These are phyloP conservation scores for Drosophila novamexicana DNA, from an alignment of 1,140 invertebrate genomes.

Conservation along the genomic window DNA sequence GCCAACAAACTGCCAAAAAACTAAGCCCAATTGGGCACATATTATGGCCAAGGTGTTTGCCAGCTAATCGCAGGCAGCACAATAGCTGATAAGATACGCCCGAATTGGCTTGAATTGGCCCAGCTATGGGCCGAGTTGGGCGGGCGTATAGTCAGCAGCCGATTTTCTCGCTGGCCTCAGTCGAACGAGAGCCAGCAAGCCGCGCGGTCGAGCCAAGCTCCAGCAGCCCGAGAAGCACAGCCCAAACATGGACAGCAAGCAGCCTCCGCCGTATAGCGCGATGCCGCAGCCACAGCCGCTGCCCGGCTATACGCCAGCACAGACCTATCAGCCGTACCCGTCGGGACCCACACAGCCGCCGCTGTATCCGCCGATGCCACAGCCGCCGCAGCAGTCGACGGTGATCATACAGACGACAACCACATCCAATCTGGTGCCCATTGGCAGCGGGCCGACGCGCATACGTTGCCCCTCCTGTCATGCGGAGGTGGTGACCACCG, in stretches of 20 bases:
- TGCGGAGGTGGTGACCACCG: constrained; percentile 85
- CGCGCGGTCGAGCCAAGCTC: constrained; percentile 9
- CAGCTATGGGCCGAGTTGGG: neutral
- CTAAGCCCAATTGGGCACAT: constrained; percentile 22
- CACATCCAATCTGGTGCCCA: constrained; percentile 60
- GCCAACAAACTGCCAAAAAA: constrained; percentile 18
- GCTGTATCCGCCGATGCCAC: constrained; percentile 67
- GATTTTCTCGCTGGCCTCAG: constrained; percentile 30
- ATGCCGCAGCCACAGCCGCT: constrained; percentile 85
- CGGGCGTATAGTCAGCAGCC: constrained; percentile 9
- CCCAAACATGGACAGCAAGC: constrained; percentile 76
- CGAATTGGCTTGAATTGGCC: neutral
- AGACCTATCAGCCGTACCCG: constrained; percentile 66
- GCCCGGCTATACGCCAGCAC: constrained; percentile 65
- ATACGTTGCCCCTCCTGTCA: constrained; percentile 87
- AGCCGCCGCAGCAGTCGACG: constrained; percentile 55
- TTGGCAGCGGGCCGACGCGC: constrained; percentile 85
- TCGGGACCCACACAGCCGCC: constrained; percentile 66
- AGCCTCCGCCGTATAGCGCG: constrained; percentile 85
- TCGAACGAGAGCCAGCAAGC: constrained; percentile 37
- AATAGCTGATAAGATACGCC: constrained; percentile 34
- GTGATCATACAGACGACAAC: constrained; percentile 85
- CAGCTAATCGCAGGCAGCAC: constrained; percentile 17
- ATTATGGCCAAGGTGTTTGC: constrained; percentile 9
- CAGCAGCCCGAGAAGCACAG: neutral